Percentiles rank a stretch among this genome's conserved stretches.
Evolutionary conservation across 2,113 vertebrate species (phyloP).

Genomic region (Aspidoscelis tigris): DNA sequence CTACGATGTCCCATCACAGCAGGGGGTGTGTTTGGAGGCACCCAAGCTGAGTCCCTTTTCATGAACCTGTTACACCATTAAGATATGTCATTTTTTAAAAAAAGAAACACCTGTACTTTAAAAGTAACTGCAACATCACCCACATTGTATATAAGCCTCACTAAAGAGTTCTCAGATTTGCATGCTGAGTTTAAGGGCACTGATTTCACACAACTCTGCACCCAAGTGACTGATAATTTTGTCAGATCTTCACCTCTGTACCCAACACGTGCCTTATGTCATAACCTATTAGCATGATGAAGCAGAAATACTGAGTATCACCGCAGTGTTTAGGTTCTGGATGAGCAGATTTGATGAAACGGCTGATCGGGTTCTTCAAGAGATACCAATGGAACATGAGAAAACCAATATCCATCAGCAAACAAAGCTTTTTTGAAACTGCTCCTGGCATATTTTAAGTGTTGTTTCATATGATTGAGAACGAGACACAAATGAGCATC

Average conservation of each 20-base stretch:
- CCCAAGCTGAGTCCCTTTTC: too few species aligned
- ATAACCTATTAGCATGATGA: constrained; percentile 69
- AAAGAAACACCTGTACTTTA: not conserved
- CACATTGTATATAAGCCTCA: not conserved
- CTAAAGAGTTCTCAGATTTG: not conserved
- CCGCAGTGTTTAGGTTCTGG: constrained; percentile 63
- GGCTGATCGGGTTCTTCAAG: constrained; percentile 68
- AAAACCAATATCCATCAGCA: constrained; percentile 43
- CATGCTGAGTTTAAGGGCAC: constrained; percentile 40
- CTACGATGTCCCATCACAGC: too few species aligned
- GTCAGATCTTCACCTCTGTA: constrained; percentile 58
- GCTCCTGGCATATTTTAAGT: not conserved
- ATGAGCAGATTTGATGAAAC: constrained; percentile 68
- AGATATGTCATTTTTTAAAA: too few species aligned
- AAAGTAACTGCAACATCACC: not conserved
- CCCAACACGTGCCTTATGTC: constrained; percentile 58
- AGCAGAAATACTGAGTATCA: constrained; percentile 61
- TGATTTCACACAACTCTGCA: constrained; percentile 25
- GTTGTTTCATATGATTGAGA: not conserved
- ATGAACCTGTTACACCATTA: too few species aligned
- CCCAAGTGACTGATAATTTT: constrained; percentile 54
- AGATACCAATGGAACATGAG: constrained; percentile 60
- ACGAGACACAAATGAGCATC: not conserved
- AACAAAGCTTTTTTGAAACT: not conserved
- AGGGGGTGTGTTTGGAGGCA: too few species aligned